phyloP scores from a whole-genome alignment of 92 coral and sea anemone genomes.

The Phenganax stokvisi region DNA sequence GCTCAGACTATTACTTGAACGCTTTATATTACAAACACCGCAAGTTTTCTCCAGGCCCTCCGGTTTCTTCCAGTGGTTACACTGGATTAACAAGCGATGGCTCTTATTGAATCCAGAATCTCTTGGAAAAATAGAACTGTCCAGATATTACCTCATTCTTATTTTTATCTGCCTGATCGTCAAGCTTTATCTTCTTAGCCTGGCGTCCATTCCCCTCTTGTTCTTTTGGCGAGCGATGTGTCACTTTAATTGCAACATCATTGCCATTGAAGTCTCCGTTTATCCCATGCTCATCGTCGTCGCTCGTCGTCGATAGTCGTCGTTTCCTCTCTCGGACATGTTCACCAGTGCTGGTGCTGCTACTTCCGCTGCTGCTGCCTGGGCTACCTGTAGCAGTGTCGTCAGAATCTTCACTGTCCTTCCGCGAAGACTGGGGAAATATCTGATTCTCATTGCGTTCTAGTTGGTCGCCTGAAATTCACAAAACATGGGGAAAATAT shows the following conservation, averaged over 20 bases:
- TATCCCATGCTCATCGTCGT: slow-evolving; percentile 23
- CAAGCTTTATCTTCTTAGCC: slow-evolving; percentile 20
- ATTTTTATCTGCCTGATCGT: slow-evolving; percentile 9
- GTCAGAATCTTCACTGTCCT: slow-evolving; percentile 29
- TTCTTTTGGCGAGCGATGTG: slow-evolving; percentile 26
- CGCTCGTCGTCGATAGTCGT: slow-evolving; percentile 25
- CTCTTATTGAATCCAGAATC: too few species aligned
- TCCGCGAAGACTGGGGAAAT: neutral
- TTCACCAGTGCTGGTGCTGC: slow-evolving; percentile 27
- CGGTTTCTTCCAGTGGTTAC: too few species aligned
- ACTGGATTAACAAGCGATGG: too few species aligned
- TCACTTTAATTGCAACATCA: slow-evolving; percentile 18
- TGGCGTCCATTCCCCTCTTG: slow-evolving; percentile 11
- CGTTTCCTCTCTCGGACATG: slow-evolving; percentile 31
- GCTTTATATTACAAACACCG: too few species aligned
- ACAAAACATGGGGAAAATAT: neutral
- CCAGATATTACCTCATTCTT: neutral
- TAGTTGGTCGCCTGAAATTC: slow-evolving; percentile 5
- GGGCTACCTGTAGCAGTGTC: slow-evolving; percentile 30
- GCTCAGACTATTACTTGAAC: neutral
- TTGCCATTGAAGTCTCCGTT: slow-evolving; percentile 35
- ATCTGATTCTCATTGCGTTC: neutral
- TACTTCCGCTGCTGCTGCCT: slow-evolving; percentile 23
- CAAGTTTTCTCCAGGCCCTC: too few species aligned
- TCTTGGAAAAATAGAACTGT: too few species aligned